Evolutionary conservation across 2,113 vertebrate species (phyloP).

Genomic region (Panurus biarmicus): DNA sequence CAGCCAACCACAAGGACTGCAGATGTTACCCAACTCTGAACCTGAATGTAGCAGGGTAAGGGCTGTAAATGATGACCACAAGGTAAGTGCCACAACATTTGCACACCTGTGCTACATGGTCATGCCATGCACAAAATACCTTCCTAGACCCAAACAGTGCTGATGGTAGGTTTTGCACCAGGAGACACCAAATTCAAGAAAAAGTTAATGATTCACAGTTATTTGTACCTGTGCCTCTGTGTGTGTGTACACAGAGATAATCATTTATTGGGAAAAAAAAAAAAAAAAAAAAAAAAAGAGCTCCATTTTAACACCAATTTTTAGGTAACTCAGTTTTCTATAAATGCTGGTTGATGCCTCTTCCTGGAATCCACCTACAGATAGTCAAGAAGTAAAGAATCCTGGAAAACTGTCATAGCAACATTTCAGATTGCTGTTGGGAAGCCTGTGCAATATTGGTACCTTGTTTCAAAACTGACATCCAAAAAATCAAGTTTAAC

Average conservation of each 20-base stretch:
- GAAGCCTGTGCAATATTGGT: slow-evolving; percentile 14
- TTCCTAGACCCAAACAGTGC: not conserved
- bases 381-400: slow-evolving; percentile 21
- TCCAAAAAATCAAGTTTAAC: slow-evolving; percentile 19
- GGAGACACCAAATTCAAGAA: not conserved
- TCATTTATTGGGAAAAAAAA: no score
- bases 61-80: not conserved
- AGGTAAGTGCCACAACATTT: not conserved
- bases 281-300: not conserved
- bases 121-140: not conserved
- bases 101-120: not conserved
- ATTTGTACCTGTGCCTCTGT: not conserved
- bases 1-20: not conserved
- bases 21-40: not conserved
- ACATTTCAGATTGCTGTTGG: slow-evolving; percentile 23
- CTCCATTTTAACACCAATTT: not conserved
- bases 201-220: not conserved
- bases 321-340: not conserved
- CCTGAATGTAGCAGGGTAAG: not conserved
- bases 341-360: not conserved
- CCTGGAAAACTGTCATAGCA: slow-evolving; percentile 45
- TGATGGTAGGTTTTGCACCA: not conserved
- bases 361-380: slow-evolving; percentile 39
- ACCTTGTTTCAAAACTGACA: slow-evolving; percentile 37
- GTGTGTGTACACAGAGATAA: not conserved